Evolutionary conservation across 2,797 vertebrate genomes (phyloP).

Genomic region (Acrossocheilus fasciatus): DNA sequence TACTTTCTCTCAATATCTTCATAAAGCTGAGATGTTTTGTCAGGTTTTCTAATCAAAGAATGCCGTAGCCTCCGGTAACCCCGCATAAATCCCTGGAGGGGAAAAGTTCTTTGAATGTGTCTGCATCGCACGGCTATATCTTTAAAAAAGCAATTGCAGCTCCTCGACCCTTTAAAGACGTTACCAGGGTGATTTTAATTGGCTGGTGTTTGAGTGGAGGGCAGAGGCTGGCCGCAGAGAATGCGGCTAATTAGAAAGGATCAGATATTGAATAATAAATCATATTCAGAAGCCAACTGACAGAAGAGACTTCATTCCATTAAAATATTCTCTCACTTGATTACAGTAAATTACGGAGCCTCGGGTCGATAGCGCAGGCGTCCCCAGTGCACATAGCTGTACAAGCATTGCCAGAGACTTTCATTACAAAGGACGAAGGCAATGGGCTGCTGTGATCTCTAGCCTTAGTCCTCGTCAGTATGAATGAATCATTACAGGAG

Average conservation of each 20-base stretch:
- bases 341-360: conserved; percentile 72
- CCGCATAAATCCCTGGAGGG: not conserved
- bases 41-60: conserved; percentile 19
- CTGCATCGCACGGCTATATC: conserved; percentile 7
- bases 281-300: conserved; percentile 65
- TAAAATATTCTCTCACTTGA: conserved; percentile 71
- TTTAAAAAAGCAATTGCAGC: conserved; percentile 24
- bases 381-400: conserved; percentile 30
- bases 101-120: conserved; percentile 6
- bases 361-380: conserved; percentile 56
- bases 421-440: conserved; percentile 45
- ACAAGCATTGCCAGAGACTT: conserved; percentile 31
- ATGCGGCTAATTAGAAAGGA: conserved; percentile 73
- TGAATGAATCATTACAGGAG: conserved; percentile 21
- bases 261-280: conserved; percentile 77
- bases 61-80: not conserved
- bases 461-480: not conserved
- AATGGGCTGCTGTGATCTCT: conserved; percentile 36
- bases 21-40: conserved; percentile 15
- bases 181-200: conserved; percentile 59
- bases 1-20: not conserved
- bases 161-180: conserved; percentile 48
- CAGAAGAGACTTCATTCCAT: conserved; percentile 72
- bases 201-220: conserved; percentile 36
- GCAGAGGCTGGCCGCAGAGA: conserved; percentile 53